A percentile compares a stretch with the other conserved stretches of the same genome.
phyloP scores from a whole-genome alignment of 2,888 invertebrate genomes.

The Biston stratarius region DNA sequence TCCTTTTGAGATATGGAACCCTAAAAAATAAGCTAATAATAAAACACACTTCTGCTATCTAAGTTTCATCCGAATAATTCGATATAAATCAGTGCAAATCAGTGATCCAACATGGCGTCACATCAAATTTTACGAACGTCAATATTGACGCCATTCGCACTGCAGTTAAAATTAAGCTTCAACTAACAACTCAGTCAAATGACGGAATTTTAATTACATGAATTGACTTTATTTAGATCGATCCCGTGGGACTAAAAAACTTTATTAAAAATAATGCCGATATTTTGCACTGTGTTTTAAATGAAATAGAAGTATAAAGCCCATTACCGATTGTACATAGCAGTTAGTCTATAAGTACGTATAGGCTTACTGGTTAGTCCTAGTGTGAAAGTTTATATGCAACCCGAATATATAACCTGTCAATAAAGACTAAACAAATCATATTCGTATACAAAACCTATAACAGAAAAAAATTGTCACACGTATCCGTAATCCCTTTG shows the following conservation, averaged over 20 bases:
- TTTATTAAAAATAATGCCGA: not conserved
- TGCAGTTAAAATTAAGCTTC: conserved; percentile 27
- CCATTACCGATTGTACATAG: too few relatives aligned
- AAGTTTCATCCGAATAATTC: conserved; percentile 7
- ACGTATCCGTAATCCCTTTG: too few relatives aligned
- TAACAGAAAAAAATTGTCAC: too few relatives aligned
- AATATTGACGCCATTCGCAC: conserved; percentile 36
- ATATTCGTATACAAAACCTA: too few relatives aligned
- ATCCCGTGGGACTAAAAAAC: conserved; percentile 1
- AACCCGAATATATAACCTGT: too few relatives aligned
- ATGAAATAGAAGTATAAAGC: too few relatives aligned
- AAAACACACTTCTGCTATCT: not conserved
- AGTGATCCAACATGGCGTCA: conserved; percentile 39
- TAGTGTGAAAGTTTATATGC: too few relatives aligned
- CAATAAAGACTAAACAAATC: too few relatives aligned
- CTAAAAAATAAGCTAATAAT: not conserved
- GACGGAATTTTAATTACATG: conserved; percentile 6
- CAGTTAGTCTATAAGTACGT: too few relatives aligned
- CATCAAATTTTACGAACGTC: conserved; percentile 40
- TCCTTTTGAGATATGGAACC: too few relatives aligned
- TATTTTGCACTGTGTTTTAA: too few relatives aligned
- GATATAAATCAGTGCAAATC: conserved; percentile 42
- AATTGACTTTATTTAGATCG: conserved; percentile 19
- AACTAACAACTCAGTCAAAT: conserved; percentile 16
- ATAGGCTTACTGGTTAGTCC: too few relatives aligned